Base-by-base conservation (phyloP, 2,113 vertebrate genomes). In the Cebidichthys violaceus region DNA sequence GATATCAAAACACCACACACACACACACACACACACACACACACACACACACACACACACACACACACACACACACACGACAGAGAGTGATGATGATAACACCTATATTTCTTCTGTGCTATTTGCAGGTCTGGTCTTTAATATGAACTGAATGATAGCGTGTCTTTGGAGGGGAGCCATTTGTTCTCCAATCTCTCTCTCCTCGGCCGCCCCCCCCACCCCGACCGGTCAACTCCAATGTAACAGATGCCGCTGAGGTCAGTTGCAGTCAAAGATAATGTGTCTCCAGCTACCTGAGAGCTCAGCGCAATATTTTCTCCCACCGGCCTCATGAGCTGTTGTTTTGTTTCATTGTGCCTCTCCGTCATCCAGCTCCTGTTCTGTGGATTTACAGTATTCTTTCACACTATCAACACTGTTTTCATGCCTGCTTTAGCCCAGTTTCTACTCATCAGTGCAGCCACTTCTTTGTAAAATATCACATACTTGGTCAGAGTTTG, bases 91-190 rank as follows among this genome's bases (percentile, higher is more conserved):
- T 70, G 70, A 54, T 27, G 65, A 73, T 80, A 82, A 70, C 65
- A 4, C 50, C 33, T 15, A 68, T 81, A 83, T 64, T 60, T 73
- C 61, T 72, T 62, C 66, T 31, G 20, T 43, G 73, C 74, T 76
- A 60, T 45, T 54, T 39, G 70, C 54, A 60, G 67, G 4, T 77
- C 50, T 62, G 62, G 74, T 76, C 85, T 86, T 75, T 84, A 76
- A 79, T 82, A 67, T 65, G 75, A 73, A 20, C 41, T 27, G 59
- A 78, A 61, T 57, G 54, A 69, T 20, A 11, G 61, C 64, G 64
- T n/a, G 72, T 74, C 14, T 79, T 65, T n/a, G 29, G 62, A 77
- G 61, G 7, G 22, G 10, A 72, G 27, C 11, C 29, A 18, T 64
- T 80, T 60, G 47, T 76, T 70, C 72, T 72, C 69, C 68, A 82